Evolutionary conservation across 2,797 vertebrate genomes (phyloP).

Genomic region (Cryptoblepharus egeriae): DNA sequence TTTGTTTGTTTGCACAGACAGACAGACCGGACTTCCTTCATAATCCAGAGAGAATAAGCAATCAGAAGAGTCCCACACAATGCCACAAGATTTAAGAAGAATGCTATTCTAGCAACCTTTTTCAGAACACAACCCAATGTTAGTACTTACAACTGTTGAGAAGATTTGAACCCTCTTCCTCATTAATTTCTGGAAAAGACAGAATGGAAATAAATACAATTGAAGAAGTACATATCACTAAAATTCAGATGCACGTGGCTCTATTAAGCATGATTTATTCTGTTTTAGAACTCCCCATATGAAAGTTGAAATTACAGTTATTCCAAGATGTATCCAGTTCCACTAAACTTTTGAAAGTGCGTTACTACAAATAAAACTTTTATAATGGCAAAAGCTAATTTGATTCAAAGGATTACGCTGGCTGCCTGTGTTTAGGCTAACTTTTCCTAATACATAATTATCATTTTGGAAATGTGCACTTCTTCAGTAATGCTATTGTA

Average conservation of each 20-base stretch:
- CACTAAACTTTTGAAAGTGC: neutral
- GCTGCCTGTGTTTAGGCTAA: neutral
- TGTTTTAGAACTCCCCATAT: no score
- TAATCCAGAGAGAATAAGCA: neutral
- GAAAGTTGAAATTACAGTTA: no score
- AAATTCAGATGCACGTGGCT: no score
- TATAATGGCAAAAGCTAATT: neutral
- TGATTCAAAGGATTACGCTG: neutral
- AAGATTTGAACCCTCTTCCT: slow-evolving; percentile 71
- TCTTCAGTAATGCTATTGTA: neutral
- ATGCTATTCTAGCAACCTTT: neutral
- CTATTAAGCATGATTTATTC: no score
- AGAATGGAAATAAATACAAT: no score
- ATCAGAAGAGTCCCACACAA: neutral
- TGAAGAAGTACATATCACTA: no score
- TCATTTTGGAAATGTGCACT: neutral
- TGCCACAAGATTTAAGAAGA: neutral
- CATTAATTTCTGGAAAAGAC: slow-evolving; percentile 68
- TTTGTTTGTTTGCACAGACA: no score
- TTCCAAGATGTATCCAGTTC: no score
- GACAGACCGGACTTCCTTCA: no score
- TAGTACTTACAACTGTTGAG: slow-evolving; percentile 77
- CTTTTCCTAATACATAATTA: neutral
- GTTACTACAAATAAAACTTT: neutral
- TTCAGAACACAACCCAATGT: neutral